phyloP scores from a whole-genome alignment of 2,888 invertebrate genomes.

The Ptilodon capucinus region DNA sequence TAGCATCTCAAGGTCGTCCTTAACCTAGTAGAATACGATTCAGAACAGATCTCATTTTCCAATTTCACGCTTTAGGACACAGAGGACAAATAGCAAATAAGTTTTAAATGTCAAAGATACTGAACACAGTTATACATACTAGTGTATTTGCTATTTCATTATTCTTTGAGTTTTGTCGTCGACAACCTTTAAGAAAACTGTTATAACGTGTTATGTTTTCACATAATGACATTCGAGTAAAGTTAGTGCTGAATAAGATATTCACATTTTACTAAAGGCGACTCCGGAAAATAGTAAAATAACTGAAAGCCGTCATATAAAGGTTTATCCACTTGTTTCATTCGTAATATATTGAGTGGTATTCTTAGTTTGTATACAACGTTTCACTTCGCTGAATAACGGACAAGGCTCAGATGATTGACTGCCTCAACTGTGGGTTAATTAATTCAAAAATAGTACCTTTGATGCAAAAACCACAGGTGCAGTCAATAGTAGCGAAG shows the following conservation, averaged over 20 bases:
- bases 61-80: constrained; percentile 6
- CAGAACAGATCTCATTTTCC: constrained; percentile 6
- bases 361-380: too few species aligned
- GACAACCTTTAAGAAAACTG: too few species aligned
- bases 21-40: constrained; percentile 3
- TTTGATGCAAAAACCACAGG: neutral
- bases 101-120: neutral
- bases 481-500: neutral
- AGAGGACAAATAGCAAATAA: neutral
- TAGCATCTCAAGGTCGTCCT: constrained; percentile 3
- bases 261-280: too few species aligned
- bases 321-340: too few species aligned
- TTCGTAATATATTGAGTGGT: too few species aligned
- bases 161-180: neutral
- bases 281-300: too few species aligned
- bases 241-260: too few species aligned
- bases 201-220: too few species aligned
- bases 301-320: too few species aligned
- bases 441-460: neutral
- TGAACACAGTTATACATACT: neutral
- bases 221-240: too few species aligned
- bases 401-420: neutral
- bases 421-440: neutral
- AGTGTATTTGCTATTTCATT: neutral
- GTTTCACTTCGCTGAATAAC: too few species aligned